Base-by-base conservation (phyloP, 2,888 invertebrate species). In the Brachylomia viminalis region DNA sequence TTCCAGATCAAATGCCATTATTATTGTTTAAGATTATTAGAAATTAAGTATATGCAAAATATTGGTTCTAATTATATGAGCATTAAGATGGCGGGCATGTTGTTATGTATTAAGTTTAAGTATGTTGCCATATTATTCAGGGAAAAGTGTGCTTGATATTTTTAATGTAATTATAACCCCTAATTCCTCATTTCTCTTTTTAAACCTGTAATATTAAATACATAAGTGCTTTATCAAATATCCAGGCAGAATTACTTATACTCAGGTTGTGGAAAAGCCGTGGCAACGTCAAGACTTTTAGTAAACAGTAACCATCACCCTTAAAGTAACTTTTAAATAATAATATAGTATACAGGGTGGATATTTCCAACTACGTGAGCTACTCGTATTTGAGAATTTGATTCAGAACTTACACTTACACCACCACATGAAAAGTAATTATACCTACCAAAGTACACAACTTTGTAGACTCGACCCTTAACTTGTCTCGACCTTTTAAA, bases 21-120 rank as follows among this genome's bases (percentile, higher is more conserved):
- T 70, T 59, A 80, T 76, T 84, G 82, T 87, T 87, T 69, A 71
- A 86, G 38, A 79, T 86, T 82, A 72, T 83, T 86, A 83, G 69
- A 67, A 49, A 75, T 74, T 75, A 83, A 70, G 84, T 79, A 86
- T 83, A 79, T 66, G 80, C 67, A 82, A 86, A 62, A 58, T 52
- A 76, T 79, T 79, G 61, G 71, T 86, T 84, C 58, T 70, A 68
- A 75, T 65, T 61, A 56, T 52, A 61, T 54, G 80, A 72, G 59
- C 56, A 86, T 74, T 69, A 62, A 49, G 66, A 78, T 75, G 65
- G 49, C 75, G 56, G 78, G 66, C 73, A 73, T 69, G 45, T 84
- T 75, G 71, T 69, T 69, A 74, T 59, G 38, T 54, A 73, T 73
- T 82, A 62, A 58, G 49, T 82, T 75, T 74, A 81, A 82, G 72